Evolutionary conservation across 1,140 invertebrate species (phyloP).

Genomic region (Eufriesea mexicana): DNA sequence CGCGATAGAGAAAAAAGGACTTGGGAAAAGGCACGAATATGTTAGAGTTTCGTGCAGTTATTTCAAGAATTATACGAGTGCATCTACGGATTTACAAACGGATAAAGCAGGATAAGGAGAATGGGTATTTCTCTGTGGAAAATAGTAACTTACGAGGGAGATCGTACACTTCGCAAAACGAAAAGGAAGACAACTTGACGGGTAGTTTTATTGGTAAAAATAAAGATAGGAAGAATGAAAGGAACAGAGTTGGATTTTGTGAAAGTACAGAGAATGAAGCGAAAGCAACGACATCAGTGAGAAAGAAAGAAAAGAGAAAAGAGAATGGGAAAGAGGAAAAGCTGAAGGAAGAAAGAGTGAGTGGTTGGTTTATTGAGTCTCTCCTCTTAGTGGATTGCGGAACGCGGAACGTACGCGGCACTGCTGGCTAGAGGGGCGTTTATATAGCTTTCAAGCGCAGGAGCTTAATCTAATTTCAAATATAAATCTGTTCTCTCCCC

Average conservation of each 20-base stretch:
- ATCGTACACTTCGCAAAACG: neutral
- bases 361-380: constrained; percentile 81
- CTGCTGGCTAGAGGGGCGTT: constrained; percentile 75
- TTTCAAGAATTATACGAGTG: neutral
- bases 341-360: constrained; percentile 75
- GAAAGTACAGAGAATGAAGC: neutral
- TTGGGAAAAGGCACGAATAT: neutral
- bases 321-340: constrained; percentile 62
- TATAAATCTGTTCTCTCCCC: constrained; percentile 79
- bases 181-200: neutral
- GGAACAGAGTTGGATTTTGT: constrained; percentile 28
- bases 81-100: neutral
- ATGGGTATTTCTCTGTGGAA: constrained; percentile 1
- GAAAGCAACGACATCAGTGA: constrained; percentile 5
- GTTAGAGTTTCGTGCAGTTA: neutral
- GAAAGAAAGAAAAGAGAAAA: constrained; percentile 46
- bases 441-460: constrained; percentile 83
- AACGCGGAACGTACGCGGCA: constrained; percentile 67
- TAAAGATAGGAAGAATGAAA: constrained; percentile 27
- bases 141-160: constrained; percentile 10
- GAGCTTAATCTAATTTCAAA: constrained; percentile 83
- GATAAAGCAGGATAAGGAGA: constrained; percentile 8
- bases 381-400: constrained; percentile 73
- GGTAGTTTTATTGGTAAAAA: constrained; percentile 43
- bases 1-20: neutral